These are phyloP conservation scores for Oikopleura albicans DNA, from an alignment of 23 tunicate genomes.

Conservation along the genomic window DNA sequence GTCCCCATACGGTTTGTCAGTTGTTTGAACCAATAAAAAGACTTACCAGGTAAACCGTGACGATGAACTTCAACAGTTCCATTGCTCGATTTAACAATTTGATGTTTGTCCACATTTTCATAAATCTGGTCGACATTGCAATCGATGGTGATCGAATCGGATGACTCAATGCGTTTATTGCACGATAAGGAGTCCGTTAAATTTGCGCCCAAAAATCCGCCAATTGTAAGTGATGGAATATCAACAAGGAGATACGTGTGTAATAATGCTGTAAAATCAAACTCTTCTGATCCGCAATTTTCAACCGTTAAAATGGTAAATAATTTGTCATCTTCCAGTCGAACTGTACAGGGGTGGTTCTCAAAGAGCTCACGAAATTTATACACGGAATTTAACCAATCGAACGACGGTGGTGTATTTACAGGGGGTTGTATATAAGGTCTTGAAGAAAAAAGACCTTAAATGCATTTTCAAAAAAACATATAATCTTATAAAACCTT, in stretches of 20 bases:
- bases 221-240: background rate
- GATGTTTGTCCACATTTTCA: slow-evolving; percentile 27
- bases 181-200: background rate
- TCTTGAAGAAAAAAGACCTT: too few relatives aligned
- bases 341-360: slow-evolving; percentile 31
- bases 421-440: too few relatives aligned
- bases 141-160: slow-evolving; percentile 23
- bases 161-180: slow-evolving; percentile 21
- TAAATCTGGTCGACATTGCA: slow-evolving; percentile 47
- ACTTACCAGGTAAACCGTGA: slow-evolving; percentile 48
- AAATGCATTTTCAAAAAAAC: too few relatives aligned
- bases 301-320: slow-evolving; percentile 28
- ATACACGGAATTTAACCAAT: background rate
- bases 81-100: slow-evolving; percentile 20
- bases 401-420: background rate
- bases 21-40: too few relatives aligned
- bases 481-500: too few relatives aligned
- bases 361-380: slow-evolving; percentile 20
- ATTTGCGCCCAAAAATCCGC: background rate
- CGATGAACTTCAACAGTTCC: slow-evolving; percentile 23
- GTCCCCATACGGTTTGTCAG: too few relatives aligned
- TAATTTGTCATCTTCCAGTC: slow-evolving; percentile 18
- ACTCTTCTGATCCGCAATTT: slow-evolving; percentile 31
- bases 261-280: slow-evolving; percentile 75
- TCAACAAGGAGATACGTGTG: slow-evolving; percentile 66